Conservation (phyloP, 37 sponge, comb jelly and placozoan species). For the Oscarella lobularis region DNA sequence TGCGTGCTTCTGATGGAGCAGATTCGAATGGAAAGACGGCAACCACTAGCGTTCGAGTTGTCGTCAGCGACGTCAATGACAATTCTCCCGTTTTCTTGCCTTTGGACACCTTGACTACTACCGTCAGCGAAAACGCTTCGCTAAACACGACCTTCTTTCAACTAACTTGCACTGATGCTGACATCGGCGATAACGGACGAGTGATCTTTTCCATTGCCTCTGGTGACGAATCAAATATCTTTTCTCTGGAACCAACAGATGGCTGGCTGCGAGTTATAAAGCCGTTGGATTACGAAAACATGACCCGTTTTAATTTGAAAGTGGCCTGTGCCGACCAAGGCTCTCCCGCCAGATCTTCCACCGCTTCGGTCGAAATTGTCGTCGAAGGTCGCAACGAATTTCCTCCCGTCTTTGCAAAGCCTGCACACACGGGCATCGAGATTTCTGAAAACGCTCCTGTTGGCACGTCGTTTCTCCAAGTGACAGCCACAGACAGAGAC, state of each 20-base stretch:
- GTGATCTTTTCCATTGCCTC: neutral
- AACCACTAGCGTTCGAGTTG: neutral
- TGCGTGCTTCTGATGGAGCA: neutral
- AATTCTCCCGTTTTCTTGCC: neutral
- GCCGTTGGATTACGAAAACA: neutral
- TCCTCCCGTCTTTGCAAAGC: neutral
- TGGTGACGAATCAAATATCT: neutral
- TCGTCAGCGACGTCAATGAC: neutral
- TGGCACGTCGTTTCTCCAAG: conserved; percentile 16
- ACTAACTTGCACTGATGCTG: conserved; percentile 12
- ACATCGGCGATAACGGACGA: neutral
- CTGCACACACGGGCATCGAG: conserved; percentile 12
- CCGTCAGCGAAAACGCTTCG: neutral
- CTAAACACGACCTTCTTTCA: neutral
- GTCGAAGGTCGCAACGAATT: neutral
- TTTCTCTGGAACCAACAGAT: neutral
- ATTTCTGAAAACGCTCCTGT: conserved; percentile 31
- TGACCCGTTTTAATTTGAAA: neutral
- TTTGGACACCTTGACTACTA: neutral
- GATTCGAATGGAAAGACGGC: neutral
- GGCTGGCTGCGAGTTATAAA: neutral
- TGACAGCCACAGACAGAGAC: conserved; percentile 41
- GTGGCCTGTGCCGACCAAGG: neutral
- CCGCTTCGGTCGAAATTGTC: neutral
- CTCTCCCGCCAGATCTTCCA: neutral